Conservation (phyloP, 2,113 vertebrate species). For the Corythornis cristatus region DNA sequence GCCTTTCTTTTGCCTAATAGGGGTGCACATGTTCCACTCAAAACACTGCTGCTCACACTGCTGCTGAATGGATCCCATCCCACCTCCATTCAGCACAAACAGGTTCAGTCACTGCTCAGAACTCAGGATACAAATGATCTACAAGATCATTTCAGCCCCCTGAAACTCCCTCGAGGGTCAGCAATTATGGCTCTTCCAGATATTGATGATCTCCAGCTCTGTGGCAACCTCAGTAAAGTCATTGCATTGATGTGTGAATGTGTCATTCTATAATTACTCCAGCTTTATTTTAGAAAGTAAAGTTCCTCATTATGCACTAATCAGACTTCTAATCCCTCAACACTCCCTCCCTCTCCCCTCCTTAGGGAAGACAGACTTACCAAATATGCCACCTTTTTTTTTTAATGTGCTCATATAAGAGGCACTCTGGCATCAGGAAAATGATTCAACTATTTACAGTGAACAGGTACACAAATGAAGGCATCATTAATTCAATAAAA, state of each 20-base stretch:
- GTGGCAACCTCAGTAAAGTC: conserved; percentile 16
- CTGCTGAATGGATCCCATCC: not conserved
- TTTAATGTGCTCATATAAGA: conserved; percentile 19
- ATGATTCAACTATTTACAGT: conserved; percentile 36
- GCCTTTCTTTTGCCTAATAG: not conserved
- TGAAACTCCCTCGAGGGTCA: not conserved
- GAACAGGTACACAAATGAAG: conserved; percentile 4
- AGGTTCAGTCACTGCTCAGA: not conserved
- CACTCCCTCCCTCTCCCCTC: not conserved
- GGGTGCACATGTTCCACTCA: not conserved
- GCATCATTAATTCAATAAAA: conserved; percentile 2
- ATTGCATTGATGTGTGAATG: not conserved
- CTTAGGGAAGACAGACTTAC: conserved; percentile 14
- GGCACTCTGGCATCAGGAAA: not conserved
- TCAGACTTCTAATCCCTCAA: conserved; percentile 17
- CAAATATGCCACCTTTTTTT: not conserved
- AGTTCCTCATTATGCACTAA: conserved; percentile 42
- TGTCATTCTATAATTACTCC: conserved; percentile 25
- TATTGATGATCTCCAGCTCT: conserved; percentile 4
- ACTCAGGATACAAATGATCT: not conserved
- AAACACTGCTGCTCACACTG: not conserved
- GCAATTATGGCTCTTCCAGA: not conserved
- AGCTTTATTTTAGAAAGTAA: conserved; percentile 44
- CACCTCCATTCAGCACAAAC: not conserved
- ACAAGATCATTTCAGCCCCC: not conserved